Evolutionary conservation across 2,888 invertebrate genomes (phyloP), one percentile per base, ranked within the genome.

Genomic region (Gymnocheta viridis): DNA sequence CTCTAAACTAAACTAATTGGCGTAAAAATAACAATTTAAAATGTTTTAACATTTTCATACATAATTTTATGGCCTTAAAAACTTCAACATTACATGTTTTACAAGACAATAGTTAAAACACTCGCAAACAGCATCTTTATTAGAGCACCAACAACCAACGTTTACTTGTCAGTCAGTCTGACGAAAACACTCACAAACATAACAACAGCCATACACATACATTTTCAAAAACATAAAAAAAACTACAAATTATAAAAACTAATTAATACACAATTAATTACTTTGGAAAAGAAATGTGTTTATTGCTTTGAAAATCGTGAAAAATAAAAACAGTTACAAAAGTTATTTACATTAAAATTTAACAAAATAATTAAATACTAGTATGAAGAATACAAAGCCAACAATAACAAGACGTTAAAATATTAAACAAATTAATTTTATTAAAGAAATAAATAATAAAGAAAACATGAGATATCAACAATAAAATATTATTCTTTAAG

Each of bases 21-120:
- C 84, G 81, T 84, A 84, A 81, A 84, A 81, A 84, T 81, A 81
- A 84, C 77, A 78, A 84, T 77, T 84, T 78, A 84, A 81, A 73
- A 73, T 73, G 84, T 73, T 60, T 70, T 51, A 70, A 70, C 51
- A 70, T 70, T 79, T 79, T 79, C 64, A 49, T 54, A 79, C 64
- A 72, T 79, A 72, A 72, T 72, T 79, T 79, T 72, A 79, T 79
- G 64, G 64, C 64, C 79, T 79, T 72, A 79, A 79, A 78, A 72
- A 70, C 70, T 54, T 70, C 70, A 72, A 72, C 70, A 79, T 54
- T 67, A 62, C 49, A 77, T 67, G 72, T 44, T 51, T n/a, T 66
- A 51, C 58, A 77, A 82, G 62, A 70, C 76, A 76, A 76, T 56
- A 82, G 82, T 66, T 76, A 17, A 67, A 77, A 54, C 44, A 27